Percentiles rank a stretch among this genome's conserved stretches.
Conservation (phyloP, 2,113 vertebrate genomes). For the Colius striatus region DNA sequence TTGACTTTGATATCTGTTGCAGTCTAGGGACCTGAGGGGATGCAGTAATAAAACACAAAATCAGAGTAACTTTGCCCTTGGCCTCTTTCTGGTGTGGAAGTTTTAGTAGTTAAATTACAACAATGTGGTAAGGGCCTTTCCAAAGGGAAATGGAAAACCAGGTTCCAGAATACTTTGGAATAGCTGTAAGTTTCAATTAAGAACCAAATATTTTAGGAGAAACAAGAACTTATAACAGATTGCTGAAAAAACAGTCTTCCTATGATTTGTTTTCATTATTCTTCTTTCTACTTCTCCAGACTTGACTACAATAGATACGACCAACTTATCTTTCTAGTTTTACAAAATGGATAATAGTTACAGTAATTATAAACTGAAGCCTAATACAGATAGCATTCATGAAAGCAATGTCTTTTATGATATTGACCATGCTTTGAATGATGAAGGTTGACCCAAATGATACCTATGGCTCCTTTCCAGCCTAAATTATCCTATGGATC, state of each 20-base stretch:
- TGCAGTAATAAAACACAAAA: constrained; percentile 26
- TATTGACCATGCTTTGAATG: background rate
- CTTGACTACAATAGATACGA: background rate
- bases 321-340: background rate
- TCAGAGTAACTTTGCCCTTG: background rate
- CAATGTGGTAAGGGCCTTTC: background rate
- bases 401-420: background rate
- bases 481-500: background rate
- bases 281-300: background rate
- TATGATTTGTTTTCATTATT: background rate
- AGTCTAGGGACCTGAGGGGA: background rate
- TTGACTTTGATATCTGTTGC: constrained; percentile 18
- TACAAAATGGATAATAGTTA: background rate
- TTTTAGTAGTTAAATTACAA: constrained; percentile 13
- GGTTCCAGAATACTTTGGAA: background rate
- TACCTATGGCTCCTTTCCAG: background rate
- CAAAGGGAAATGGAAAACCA: background rate
- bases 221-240: background rate
- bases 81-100: background rate
- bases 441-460: background rate
- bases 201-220: background rate
- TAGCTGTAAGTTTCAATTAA: background rate
- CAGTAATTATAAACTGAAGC: background rate
- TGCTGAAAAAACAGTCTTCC: background rate
- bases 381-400: background rate